Base-by-base conservation (phyloP, 53 echinoderm and acorn worm genomes). In the Temnopleurus reevesii region DNA sequence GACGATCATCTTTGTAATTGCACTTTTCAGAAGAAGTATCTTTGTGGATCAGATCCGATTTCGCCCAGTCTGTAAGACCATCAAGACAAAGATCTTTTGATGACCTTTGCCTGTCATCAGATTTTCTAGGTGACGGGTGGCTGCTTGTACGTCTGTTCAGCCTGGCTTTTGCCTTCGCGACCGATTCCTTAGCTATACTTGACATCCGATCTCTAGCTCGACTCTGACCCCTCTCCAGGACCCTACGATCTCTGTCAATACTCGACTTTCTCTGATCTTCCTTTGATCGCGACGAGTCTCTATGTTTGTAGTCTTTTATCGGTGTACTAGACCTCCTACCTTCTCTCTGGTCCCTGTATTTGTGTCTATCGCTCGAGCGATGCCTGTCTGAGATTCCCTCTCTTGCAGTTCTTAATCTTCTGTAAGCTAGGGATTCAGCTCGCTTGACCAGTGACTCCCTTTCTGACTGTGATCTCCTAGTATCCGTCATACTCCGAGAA, bases 161-260 rank as follows among this genome's bases (percentile, higher is more conserved):
- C 27, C 19, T 71, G 30, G 88, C 88, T 28, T 66, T 87, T 18
- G 88, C 88, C 33, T 87, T 87, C 4, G 71, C 71, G 18, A 87
- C 53, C 18, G 88, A 65, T 1, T 87, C 88, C 36, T 71, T 87
- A 29, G 66, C 71, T 0, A 45, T 87, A 53, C 71, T 86, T 19
- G 86, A 86, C 49, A 86, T 46, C 45, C 86, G 44, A 19, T 86
- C 86, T 45, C 61, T 59, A 60, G 86, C 41, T 9, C 38, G 25
- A 49, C 83, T 61, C 61, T 83, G 83, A 21, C 86, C 25, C 44
- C 86, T 86, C 30, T 83, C 83, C 36, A 55, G 54, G 2, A 29
- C 9, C 58, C 58, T 58, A 54, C 55, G 34, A 25, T 82, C 49
- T 54, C 56, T 82, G n/a, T 54, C 46, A 34, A 13, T 31, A 12